Evolutionary conservation across 2,797 vertebrate species (phyloP).

Genomic region (Galago senegalensis): DNA sequence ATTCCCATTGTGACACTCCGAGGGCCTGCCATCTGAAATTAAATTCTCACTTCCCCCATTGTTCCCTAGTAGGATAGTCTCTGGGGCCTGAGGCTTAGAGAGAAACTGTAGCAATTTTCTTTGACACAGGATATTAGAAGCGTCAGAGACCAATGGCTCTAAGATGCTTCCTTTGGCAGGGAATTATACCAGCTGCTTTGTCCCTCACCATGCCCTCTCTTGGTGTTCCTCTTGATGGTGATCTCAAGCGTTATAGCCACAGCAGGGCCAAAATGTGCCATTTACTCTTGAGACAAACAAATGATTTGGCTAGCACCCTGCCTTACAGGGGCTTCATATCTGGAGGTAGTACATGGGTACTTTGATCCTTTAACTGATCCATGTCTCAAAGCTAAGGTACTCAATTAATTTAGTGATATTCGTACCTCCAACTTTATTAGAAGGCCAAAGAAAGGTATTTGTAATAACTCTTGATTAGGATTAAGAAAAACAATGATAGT

Average conservation of each 20-base stretch:
- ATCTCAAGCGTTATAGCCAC: neutral
- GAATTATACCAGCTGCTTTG: neutral
- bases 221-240: neutral
- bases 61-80: neutral
- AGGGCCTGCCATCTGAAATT: neutral
- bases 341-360: neutral
- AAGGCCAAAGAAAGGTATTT: neutral
- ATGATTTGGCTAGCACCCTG: neutral
- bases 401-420: neutral
- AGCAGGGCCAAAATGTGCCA: neutral
- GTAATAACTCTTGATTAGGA: neutral
- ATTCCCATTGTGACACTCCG: neutral
- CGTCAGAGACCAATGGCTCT: neutral
- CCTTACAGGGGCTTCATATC: neutral
- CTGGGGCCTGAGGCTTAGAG: neutral
- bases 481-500: neutral
- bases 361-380: slow-evolving; percentile 31
- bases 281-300: neutral
- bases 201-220: neutral
- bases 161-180: neutral
- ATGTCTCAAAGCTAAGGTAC: neutral
- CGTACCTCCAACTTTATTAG: neutral
- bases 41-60: neutral
- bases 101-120: neutral
- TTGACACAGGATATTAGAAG: neutral